These are phyloP conservation scores for Psettodes erumei DNA, from an alignment of 2,113 vertebrate species.

Conservation along the genomic window DNA sequence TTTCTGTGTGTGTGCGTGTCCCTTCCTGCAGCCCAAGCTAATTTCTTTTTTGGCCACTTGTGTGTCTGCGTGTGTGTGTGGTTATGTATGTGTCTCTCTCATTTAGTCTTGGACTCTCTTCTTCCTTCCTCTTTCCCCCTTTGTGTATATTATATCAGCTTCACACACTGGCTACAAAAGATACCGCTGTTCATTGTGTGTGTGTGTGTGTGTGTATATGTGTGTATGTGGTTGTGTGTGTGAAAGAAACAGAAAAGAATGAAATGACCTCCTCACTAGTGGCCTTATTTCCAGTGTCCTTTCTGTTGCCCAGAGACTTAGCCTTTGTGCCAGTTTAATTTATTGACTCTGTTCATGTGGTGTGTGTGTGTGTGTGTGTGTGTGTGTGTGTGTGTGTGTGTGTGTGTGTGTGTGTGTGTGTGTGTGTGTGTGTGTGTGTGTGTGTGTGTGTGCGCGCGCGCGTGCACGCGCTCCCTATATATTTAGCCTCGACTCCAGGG, in stretches of 20 bases:
- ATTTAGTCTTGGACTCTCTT: background rate
- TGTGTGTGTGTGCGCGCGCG: background rate
- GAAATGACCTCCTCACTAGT: conserved; percentile 49
- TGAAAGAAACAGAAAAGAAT: conserved; percentile 18
- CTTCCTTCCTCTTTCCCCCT: background rate
- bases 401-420: background rate
- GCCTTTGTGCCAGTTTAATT: conserved; percentile 47
- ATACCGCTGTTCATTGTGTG: too few species aligned
- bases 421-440: conserved; percentile 27
- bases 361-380: conserved; percentile 17
- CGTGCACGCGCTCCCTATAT: conserved; percentile 17
- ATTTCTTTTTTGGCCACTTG: conserved; percentile 4
- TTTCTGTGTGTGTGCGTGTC: conserved; percentile 5
- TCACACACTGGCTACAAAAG: conserved; percentile 3
- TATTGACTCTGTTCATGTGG: conserved; percentile 44
- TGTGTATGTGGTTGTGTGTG: background rate
- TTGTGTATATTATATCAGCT: conserved; percentile 19
- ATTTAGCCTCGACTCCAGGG: conserved; percentile 54
- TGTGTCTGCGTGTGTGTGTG: background rate
- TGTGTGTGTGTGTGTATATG: background rate
- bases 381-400: background rate
- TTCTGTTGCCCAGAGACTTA: conserved; percentile 35
- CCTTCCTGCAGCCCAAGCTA: background rate
- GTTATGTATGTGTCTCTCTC: background rate
- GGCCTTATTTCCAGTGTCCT: conserved; percentile 57